Conservation (phyloP, 2,797 vertebrate species). For the Hemitrygon akajei region DNA sequence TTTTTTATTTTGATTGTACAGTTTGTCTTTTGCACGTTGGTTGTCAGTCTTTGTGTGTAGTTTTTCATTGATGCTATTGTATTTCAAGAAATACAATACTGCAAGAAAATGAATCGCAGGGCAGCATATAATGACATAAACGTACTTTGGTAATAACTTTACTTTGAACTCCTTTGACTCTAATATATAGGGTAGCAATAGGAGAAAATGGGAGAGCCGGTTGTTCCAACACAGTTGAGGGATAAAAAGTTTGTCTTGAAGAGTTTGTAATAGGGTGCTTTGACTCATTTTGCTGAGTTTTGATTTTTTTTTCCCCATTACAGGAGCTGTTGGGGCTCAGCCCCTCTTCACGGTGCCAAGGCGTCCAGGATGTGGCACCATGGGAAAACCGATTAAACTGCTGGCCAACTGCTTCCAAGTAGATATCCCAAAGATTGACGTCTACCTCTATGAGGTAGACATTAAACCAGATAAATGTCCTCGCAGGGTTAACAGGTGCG, state of each 20-base stretch:
- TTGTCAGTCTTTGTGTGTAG: too few species aligned
- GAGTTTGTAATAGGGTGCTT: not conserved
- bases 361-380: slow-evolving; percentile 93
- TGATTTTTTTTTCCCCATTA: not conserved
- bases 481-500: slow-evolving; percentile 91
- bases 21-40: too few species aligned
- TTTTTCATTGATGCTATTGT: too few species aligned
- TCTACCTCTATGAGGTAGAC: slow-evolving; percentile 96
- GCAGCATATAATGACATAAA: too few species aligned
- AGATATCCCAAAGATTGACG: slow-evolving; percentile 97
- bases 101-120: too few species aligned
- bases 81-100: too few species aligned
- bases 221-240: not conserved
- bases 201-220: too few species aligned
- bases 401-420: slow-evolving; percentile 99
- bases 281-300: not conserved
- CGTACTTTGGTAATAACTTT: too few species aligned
- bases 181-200: not conserved
- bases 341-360: slow-evolving; percentile 84
- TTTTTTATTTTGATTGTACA: too few species aligned
- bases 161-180: not conserved
- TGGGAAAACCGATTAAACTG: slow-evolving; percentile 95
- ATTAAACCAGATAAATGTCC: slow-evolving; percentile 97
- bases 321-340: slow-evolving; percentile 90
- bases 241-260: not conserved